Evolutionary conservation across 2,113 vertebrate species (phyloP), one percentile per base, ranked within the genome.

Genomic region (Rynchops niger): DNA sequence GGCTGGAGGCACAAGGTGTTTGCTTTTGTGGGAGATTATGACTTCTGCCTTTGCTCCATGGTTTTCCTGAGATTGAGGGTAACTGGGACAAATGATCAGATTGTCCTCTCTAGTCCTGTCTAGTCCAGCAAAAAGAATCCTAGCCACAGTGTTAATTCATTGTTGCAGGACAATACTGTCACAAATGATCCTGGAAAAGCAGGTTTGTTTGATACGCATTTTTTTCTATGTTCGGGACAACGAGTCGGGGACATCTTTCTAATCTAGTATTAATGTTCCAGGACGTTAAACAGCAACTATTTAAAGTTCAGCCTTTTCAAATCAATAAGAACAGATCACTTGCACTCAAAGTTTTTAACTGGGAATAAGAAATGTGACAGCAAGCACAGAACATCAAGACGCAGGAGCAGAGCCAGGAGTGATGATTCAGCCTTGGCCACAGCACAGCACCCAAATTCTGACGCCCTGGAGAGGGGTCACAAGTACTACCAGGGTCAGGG

Each of bases 251-350:
- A 58, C 38, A 70, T 80, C 82, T 83, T 90, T 88, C 85, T 88
- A 88, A 94, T 92, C 66, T 92, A 88, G 65, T 96, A 95, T 86
- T 93, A 96, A 94, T 72, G 71, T 83, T 96, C 74, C 67, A 61
- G 74, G 58, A 86, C 1, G 0, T 90, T 96, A 93, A 96, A 94
- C 66, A 93, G 65, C 85, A 95, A 66, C 95, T 95, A 96, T 96
- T 95, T 96, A 74, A 96, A 94, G 79, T 86, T 95, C 93, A 94
- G 74, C 58, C 32, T 90, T 93, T 86, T 80, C 90, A 86, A 94
- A 96, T 97, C 97, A 93, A 90, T 96, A 95, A 77, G 66, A 94
- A 92, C 62, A 69, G 71, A 91, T 95, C 82, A 50, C 71, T 83
- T 86, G 78, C 21, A 90, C 88, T 82, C 82, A 86, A 69, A 79